These are phyloP conservation scores for Gasterosteus aculeatus DNA, from an alignment of 2,113 vertebrate genomes.

Conservation along the genomic window DNA sequence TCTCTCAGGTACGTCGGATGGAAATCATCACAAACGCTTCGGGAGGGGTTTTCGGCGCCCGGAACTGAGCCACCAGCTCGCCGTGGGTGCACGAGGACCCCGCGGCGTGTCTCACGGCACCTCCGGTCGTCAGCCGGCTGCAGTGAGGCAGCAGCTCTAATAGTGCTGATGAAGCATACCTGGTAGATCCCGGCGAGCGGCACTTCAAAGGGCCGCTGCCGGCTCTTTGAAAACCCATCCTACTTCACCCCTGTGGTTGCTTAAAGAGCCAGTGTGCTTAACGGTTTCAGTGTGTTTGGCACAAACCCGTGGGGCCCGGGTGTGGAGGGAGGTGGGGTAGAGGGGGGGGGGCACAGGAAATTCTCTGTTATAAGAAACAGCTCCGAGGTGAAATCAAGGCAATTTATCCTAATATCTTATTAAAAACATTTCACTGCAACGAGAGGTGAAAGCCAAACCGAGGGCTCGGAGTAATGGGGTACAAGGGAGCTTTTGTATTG, in stretches of 20 bases:
- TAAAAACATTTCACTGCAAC: slow-evolving; percentile 53
- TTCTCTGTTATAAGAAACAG: slow-evolving; percentile 76
- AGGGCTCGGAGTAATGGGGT: slow-evolving; percentile 35
- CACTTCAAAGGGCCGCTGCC: slow-evolving; percentile 88
- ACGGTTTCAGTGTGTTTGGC: slow-evolving; percentile 94
- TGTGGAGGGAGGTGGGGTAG: slow-evolving; percentile 33
- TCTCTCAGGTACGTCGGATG: slow-evolving; percentile 11
- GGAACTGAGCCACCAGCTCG: slow-evolving; percentile 34
- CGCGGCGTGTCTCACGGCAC: slow-evolving; percentile 1
- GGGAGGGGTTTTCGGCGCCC: slow-evolving; percentile 20
- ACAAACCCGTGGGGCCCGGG: slow-evolving; percentile 64
- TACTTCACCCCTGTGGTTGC: slow-evolving; percentile 87
- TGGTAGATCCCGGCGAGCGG: slow-evolving; percentile 87
- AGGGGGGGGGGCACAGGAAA: slow-evolving; percentile 66
- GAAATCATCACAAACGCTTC: slow-evolving; percentile 34
- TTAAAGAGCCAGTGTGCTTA: slow-evolving; percentile 86
- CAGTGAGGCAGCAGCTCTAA: slow-evolving; percentile 62
- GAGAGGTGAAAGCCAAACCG: slow-evolving; percentile 41
- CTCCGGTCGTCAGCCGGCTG: slow-evolving; percentile 10
- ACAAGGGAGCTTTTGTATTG: slow-evolving; percentile 49
- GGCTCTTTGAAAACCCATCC: slow-evolving; percentile 89
- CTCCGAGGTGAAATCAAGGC: slow-evolving; percentile 67
- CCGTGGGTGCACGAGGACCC: slow-evolving; percentile 29
- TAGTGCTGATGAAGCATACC: slow-evolving; percentile 89
- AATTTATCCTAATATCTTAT: slow-evolving; percentile 69